Evolutionary conservation across 23 tunicate species (phyloP).

Genomic region (Clavelina lepadiformis): DNA sequence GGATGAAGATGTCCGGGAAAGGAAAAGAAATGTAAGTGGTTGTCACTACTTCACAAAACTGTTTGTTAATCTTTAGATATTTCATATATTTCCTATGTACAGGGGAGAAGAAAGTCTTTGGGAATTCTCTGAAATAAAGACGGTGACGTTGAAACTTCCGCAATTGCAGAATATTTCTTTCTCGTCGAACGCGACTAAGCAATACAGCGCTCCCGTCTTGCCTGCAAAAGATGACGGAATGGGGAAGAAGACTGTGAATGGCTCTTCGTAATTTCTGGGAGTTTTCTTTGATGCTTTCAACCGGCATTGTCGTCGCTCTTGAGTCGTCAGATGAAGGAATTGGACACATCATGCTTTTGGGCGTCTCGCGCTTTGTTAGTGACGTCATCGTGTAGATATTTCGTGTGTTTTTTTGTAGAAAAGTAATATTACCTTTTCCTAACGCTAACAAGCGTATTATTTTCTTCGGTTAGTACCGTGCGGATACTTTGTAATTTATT

Average conservation of each 20-base stretch:
- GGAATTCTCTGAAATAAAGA: slow-evolving; percentile 75
- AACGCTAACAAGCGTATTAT: too few relatives aligned
- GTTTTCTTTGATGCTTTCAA: too few relatives aligned
- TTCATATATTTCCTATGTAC: not conserved
- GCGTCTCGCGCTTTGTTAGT: too few relatives aligned
- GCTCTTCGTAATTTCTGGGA: not conserved
- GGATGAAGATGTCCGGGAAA: slow-evolving; percentile 83
- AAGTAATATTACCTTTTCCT: too few relatives aligned
- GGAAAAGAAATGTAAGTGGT: slow-evolving; percentile 98
- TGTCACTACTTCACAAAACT: not conserved
- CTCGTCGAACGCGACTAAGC: slow-evolving; percentile 18
- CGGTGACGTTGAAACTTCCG: slow-evolving; percentile 85
- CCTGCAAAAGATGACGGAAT: not conserved
- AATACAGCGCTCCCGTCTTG: slow-evolving; percentile 25
- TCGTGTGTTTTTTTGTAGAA: too few relatives aligned
- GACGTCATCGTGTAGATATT: too few relatives aligned
- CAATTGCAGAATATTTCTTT: slow-evolving; percentile 43
- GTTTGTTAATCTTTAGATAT: not conserved
- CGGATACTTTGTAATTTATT: too few relatives aligned
- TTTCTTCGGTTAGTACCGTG: too few relatives aligned
- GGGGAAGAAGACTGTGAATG: not conserved
- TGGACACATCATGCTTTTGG: too few relatives aligned
- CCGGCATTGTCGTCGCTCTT: too few relatives aligned
- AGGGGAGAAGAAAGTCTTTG: slow-evolving; percentile 86
- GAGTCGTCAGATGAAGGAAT: too few relatives aligned